Percentiles rank a stretch among this genome's conserved stretches.
Conservation (phyloP, 2,797 vertebrate species). For the Sebastes ruberrimus region DNA sequence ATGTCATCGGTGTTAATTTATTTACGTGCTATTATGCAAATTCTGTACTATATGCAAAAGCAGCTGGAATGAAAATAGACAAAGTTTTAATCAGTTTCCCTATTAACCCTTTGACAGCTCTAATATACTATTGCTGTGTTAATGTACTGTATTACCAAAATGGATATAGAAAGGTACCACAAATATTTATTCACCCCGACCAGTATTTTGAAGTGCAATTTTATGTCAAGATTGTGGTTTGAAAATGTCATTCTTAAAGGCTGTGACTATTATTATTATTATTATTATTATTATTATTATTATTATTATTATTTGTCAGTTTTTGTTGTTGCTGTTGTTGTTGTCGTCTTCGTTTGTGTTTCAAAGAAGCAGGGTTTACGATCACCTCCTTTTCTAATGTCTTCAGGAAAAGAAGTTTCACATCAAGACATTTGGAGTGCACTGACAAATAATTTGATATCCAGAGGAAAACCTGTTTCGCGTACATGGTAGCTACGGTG, state of each 20-base stretch:
- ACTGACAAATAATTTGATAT: conserved; percentile 68
- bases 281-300: conserved; percentile 50
- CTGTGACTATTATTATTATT: conserved; percentile 77
- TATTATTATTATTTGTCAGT: conserved; percentile 42
- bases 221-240: conserved; percentile 85
- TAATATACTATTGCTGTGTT: conserved; percentile 76
- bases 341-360: conserved; percentile 56
- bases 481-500: conserved; percentile 64
- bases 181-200: conserved; percentile 76
- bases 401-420: conserved; percentile 40
- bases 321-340: conserved; percentile 25
- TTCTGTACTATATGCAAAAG: conserved; percentile 79
- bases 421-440: conserved; percentile 55
- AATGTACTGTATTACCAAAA: conserved; percentile 79
- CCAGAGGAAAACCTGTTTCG: conserved; percentile 57
- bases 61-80: conserved; percentile 77
- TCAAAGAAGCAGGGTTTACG: conserved; percentile 65
- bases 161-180: conserved; percentile 72
- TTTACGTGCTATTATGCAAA: conserved; percentile 81
- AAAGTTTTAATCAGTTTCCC: conserved; percentile 64
- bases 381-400: conserved; percentile 61
- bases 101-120: conserved; percentile 65
- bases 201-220: conserved; percentile 84
- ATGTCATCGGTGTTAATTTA: conserved; percentile 80
- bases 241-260: conserved; percentile 85